These are phyloP conservation scores for Phylloscopus whistleri DNA, from an alignment of 2,113 vertebrate species.

Conservation along the genomic window DNA sequence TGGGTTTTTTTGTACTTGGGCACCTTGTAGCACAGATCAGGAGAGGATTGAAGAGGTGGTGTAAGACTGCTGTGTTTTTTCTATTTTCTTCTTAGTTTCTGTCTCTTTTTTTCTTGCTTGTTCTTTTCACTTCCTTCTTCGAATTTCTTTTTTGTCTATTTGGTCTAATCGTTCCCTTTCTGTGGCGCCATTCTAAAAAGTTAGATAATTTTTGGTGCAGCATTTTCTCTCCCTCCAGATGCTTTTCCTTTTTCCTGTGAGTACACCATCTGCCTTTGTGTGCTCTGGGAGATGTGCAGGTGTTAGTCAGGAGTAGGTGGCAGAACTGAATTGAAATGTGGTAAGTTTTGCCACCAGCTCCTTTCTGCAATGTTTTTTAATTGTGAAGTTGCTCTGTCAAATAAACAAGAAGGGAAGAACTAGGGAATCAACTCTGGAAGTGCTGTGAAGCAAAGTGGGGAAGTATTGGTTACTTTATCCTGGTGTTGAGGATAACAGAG, in stretches of 20 bases:
- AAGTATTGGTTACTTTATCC: not conserved
- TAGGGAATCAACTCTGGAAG: not conserved
- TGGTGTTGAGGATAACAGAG: not conserved
- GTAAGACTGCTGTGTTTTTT: not conserved
- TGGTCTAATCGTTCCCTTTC: not conserved
- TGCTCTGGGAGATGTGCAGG: not conserved
- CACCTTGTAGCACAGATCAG: not conserved
- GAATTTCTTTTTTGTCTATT: not conserved
- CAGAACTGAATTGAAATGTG: not conserved
- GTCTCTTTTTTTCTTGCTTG: not conserved
- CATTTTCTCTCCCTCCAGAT: not conserved
- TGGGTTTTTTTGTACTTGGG: not conserved
- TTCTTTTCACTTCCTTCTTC: not conserved
- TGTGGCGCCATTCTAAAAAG: not conserved
- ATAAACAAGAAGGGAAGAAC: not conserved
- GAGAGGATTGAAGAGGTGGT: not conserved
- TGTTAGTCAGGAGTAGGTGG: slow-evolving; percentile 9
- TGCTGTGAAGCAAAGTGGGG: not conserved
- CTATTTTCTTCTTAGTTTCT: not conserved
- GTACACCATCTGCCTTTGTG: not conserved
- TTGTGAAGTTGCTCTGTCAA: not conserved
- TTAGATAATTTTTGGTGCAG: not conserved
- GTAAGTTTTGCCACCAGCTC: not conserved
- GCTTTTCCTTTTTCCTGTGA: not conserved
- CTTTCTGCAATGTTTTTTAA: not conserved